phyloP scores from a whole-genome alignment of 2,888 invertebrate species.

The Hypolimnas misippus region DNA sequence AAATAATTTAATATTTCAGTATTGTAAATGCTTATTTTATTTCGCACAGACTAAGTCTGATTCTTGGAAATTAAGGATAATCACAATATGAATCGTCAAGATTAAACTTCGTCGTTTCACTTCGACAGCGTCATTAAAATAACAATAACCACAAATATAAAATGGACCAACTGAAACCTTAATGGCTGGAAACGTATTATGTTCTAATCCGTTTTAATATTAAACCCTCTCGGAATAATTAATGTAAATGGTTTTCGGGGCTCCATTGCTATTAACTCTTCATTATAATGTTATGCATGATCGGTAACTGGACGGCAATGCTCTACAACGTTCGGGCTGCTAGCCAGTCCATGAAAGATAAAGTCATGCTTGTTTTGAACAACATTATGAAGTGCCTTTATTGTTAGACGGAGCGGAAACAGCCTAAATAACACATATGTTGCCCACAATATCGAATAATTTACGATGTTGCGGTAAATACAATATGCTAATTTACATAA shows the following conservation, averaged over 20 bases:
- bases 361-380: constrained; percentile 6
- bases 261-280: constrained; percentile 27
- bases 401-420: constrained; percentile 14
- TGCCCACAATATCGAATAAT: background rate
- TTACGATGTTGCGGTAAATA: background rate
- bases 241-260: constrained; percentile 29
- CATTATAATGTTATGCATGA: constrained; percentile 30
- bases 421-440: constrained; percentile 5
- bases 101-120: constrained; percentile 5
- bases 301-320: constrained; percentile 13
- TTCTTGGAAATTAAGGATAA: constrained; percentile 8
- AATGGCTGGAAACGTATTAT: constrained; percentile 23
- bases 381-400: constrained; percentile 8
- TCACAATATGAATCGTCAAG: constrained; percentile 1
- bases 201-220: constrained; percentile 25
- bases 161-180: constrained; percentile 1
- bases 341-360: constrained; percentile 22
- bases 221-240: constrained; percentile 25
- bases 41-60: background rate
- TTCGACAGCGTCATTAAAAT: constrained; percentile 12
- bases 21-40: constrained; percentile 2
- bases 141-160: constrained; percentile 5
- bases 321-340: constrained; percentile 26
- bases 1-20: background rate
- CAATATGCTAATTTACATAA: background rate